Percentiles rank a stretch among this genome's conserved stretches.
These are phyloP conservation scores for Cylloceria caligata DNA, from an alignment of 2,888 invertebrate genomes.

Conservation along the genomic window DNA sequence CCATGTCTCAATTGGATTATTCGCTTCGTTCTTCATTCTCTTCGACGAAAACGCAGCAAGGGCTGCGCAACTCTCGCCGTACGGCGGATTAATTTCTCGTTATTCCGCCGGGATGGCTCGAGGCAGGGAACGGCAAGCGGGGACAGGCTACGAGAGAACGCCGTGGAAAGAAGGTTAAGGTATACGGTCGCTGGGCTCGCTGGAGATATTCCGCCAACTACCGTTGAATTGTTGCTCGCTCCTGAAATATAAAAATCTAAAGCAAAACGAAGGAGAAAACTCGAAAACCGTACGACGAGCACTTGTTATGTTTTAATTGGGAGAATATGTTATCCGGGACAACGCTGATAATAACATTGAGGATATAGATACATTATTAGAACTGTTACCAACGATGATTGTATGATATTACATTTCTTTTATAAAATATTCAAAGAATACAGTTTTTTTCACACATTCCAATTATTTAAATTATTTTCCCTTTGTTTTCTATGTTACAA, in stretches of 20 bases:
- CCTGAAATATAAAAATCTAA: conserved; percentile 28
- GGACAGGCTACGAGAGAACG: conserved; percentile 36
- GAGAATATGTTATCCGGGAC: background rate
- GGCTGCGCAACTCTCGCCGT: conserved; percentile 31
- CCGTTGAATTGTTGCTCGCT: conserved; percentile 41
- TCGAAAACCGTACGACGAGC: background rate
- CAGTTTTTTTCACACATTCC: background rate
- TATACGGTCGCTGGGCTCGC: conserved; percentile 15
- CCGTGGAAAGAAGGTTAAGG: conserved; percentile 31
- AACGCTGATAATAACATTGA: background rate
- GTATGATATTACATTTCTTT: background rate
- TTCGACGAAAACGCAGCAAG: conserved; percentile 25
- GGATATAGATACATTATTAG: background rate
- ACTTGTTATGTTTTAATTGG: conserved; percentile 37
- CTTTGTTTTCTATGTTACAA: background rate
- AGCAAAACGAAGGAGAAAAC: conserved; percentile 39
- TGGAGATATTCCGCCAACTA: conserved; percentile 43
- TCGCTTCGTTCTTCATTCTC: conserved; percentile 43
- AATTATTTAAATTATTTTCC: background rate
- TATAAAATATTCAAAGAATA: background rate
- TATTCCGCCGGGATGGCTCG: conserved; percentile 57
- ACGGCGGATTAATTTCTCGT: conserved; percentile 65
- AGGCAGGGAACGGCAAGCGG: conserved; percentile 40
- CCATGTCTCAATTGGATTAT: conserved; percentile 43
- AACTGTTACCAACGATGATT: background rate